These are phyloP conservation scores for Verasper variegatus DNA, from an alignment of 2,113 vertebrate genomes.

Conservation along the genomic window DNA sequence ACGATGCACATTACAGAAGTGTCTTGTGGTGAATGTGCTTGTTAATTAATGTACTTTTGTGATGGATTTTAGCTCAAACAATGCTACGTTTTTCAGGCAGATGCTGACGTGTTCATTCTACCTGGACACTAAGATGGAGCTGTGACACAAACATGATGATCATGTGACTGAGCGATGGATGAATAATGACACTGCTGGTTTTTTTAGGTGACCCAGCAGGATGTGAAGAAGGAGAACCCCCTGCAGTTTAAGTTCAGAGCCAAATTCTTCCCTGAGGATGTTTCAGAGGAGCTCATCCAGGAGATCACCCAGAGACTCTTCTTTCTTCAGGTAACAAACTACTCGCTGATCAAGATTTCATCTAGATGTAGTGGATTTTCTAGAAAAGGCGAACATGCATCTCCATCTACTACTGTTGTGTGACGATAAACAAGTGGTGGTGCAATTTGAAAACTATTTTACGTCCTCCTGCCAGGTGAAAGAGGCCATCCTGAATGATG, in stretches of 20 bases:
- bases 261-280: conserved; percentile 98
- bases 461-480: conserved; percentile 86
- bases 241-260: conserved; percentile 97
- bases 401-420: too few relatives aligned
- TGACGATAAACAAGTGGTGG: too few relatives aligned
- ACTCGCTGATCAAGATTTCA: background rate
- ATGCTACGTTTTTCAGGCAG: too few relatives aligned
- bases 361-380: background rate
- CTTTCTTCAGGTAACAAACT: conserved; percentile 92
- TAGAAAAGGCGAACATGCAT: too few relatives aligned
- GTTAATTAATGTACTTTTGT: too few relatives aligned
- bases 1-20: background rate
- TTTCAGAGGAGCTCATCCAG: conserved; percentile 97
- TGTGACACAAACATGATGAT: too few relatives aligned
- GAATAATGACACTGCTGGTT: background rate
- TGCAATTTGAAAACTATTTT: background rate
- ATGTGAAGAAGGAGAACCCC: conserved; percentile 97
- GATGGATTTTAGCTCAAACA: background rate
- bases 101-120: too few relatives aligned
- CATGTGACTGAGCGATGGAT: too few relatives aligned
- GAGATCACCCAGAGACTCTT: conserved; percentile 98
- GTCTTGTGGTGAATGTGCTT: too few relatives aligned
- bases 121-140: too few relatives aligned
- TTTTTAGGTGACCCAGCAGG: conserved; percentile 93
- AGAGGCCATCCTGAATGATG: conserved; percentile 96